Percentiles rank a stretch among this genome's conserved stretches.
Conservation (phyloP, 2,797 vertebrate genomes). For the Bradypodion pumilum region DNA sequence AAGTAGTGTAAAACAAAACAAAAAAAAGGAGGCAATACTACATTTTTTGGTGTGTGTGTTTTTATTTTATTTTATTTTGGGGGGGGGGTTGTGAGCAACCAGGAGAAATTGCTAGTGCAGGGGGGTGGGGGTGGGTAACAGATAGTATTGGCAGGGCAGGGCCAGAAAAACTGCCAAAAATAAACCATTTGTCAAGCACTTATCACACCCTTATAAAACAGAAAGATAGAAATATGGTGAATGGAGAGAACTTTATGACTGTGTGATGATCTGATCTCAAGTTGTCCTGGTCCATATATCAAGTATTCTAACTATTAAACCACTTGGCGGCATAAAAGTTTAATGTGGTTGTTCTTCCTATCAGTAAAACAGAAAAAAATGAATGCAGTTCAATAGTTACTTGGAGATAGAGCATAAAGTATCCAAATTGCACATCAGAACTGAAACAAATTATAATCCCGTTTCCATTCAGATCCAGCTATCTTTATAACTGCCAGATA, state of each 20-base stretch:
- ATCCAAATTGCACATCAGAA: constrained; percentile 3
- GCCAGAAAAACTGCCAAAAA: too few species aligned
- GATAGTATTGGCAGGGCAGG: too few species aligned
- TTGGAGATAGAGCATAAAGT: background rate
- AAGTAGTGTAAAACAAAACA: too few species aligned
- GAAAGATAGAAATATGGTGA: background rate
- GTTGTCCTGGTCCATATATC: background rate
- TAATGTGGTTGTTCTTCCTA: constrained; percentile 1
- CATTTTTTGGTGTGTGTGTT: too few species aligned
- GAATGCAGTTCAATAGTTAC: constrained; percentile 11
- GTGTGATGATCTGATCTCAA: background rate
- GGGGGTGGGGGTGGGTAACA: too few species aligned
- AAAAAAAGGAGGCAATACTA: too few species aligned
- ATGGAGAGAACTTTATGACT: background rate
- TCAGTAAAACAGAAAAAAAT: constrained; percentile 15
- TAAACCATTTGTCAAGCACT: too few species aligned
- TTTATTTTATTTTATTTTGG: too few species aligned
- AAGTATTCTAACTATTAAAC: background rate
- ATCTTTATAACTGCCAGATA: constrained; percentile 48
- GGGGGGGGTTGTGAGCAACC: too few species aligned
- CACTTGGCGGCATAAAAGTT: background rate
- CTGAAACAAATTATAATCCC: background rate
- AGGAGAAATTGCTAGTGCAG: too few species aligned
- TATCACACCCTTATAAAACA: background rate
- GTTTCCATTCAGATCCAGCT: constrained; percentile 17